These are phyloP conservation scores for Rhegmatorhina hoffmannsi DNA, from an alignment of 2,113 vertebrate genomes.

Conservation along the genomic window DNA sequence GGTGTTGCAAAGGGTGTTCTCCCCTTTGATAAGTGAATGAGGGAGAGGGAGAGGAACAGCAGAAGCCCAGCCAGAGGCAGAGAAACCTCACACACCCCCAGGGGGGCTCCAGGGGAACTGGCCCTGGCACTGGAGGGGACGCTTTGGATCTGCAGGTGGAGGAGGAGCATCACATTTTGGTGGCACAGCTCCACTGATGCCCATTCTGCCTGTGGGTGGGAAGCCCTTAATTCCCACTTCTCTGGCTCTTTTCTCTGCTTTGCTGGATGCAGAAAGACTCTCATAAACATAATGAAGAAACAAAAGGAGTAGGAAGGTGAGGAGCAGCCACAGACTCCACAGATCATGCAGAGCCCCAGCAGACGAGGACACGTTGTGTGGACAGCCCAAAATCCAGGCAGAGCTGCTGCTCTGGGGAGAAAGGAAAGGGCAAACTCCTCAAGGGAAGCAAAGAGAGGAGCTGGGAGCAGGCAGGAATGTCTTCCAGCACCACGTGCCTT, in stretches of 20 bases:
- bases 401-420: background rate
- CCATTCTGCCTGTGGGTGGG: background rate
- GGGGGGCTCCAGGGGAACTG: too few relatives aligned
- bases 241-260: background rate
- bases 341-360: background rate
- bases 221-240: background rate
- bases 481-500: slow-evolving; percentile 59
- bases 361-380: background rate
- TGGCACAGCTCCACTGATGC: background rate
- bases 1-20: background rate
- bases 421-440: background rate
- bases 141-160: background rate
- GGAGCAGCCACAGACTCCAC: background rate
- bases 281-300: slow-evolving; percentile 3
- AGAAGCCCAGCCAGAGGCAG: background rate
- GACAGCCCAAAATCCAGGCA: background rate
- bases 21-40: background rate
- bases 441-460: slow-evolving; percentile 37
- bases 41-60: accelerated
- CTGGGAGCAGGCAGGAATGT: slow-evolving; percentile 58
- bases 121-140: background rate
- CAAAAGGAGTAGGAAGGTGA: background rate
- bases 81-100: accelerated
- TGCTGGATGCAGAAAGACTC: background rate
- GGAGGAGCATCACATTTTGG: background rate